Evolutionary conservation across 2,888 invertebrate species (phyloP).

Genomic region (Calephelis perditalis): DNA sequence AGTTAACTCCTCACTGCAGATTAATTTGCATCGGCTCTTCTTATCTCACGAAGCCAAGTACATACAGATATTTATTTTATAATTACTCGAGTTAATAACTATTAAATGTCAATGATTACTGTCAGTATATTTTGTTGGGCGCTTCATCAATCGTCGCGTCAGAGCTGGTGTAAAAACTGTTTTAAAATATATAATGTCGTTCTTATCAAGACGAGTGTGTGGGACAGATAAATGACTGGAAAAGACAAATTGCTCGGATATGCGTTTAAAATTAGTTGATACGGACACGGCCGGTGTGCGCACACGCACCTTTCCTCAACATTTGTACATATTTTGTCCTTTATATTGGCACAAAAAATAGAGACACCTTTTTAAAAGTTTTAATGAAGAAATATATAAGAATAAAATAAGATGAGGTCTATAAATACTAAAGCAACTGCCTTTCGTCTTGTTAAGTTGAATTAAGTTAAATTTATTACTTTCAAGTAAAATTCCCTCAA

Average conservation of each 20-base stretch:
- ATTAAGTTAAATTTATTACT: conserved; percentile 9
- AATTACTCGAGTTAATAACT: not conserved
- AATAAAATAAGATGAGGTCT: conserved; percentile 10
- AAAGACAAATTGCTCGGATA: conserved; percentile 30
- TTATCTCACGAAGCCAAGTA: no score
- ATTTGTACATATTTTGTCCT: conserved; percentile 17
- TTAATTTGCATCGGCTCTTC: no score
- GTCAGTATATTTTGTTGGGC: not conserved
- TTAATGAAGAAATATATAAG: conserved; percentile 13
- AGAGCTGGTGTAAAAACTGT: conserved; percentile 5
- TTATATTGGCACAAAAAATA: conserved; percentile 15
- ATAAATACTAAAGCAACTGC: conserved; percentile 5
- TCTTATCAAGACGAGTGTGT: conserved; percentile 15
- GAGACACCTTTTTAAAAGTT: conserved; percentile 9
- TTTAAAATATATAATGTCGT: conserved; percentile 1
- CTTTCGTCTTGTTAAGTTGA: conserved; percentile 10
- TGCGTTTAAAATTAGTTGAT: conserved; percentile 28
- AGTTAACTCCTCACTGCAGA: no score
- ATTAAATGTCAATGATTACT: conserved; percentile 5
- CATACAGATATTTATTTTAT: no score
- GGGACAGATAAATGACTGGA: conserved; percentile 27
- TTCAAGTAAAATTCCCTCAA: conserved; percentile 2
- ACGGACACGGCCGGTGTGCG: conserved; percentile 25
- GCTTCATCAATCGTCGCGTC: not conserved
- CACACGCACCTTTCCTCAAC: conserved; percentile 27